Evolutionary conservation across 2,797 vertebrate genomes (phyloP).

Genomic region (Podarcis siculus): DNA sequence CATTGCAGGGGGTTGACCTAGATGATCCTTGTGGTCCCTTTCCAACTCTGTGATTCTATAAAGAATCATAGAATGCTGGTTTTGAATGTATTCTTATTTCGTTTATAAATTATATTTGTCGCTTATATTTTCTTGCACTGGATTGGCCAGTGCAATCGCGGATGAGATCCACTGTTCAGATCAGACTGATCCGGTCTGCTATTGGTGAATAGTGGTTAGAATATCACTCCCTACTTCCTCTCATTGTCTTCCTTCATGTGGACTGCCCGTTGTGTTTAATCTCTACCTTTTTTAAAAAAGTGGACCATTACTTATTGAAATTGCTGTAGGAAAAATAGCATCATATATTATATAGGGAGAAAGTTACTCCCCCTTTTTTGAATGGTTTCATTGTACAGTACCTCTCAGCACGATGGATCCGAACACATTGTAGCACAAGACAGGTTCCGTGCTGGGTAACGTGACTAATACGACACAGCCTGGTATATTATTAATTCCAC

Average conservation of each 20-base stretch:
- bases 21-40: no score
- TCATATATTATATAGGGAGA: conserved; percentile 24
- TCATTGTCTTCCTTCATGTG: neutral
- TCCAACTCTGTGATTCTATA: no score
- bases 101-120: neutral
- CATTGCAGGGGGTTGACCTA: no score
- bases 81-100: no score
- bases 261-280: neutral
- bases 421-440: conserved; percentile 37
- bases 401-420: conserved; percentile 44
- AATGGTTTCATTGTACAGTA: conserved; percentile 12
- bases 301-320: neutral
- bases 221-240: neutral
- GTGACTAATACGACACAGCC: conserved; percentile 42
- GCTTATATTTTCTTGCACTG: neutral
- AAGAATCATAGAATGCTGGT: no score
- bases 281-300: neutral
- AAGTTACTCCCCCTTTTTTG: conserved; percentile 16
- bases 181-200: no score
- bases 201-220: neutral
- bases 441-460: conserved; percentile 41
- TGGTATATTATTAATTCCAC: conserved; percentile 61
- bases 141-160: no score
- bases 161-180: no score
- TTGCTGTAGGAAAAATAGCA: conserved; percentile 42